These are phyloP conservation scores for Bufo bufo DNA, from an alignment of 2,113 vertebrate genomes.

Conservation along the genomic window DNA sequence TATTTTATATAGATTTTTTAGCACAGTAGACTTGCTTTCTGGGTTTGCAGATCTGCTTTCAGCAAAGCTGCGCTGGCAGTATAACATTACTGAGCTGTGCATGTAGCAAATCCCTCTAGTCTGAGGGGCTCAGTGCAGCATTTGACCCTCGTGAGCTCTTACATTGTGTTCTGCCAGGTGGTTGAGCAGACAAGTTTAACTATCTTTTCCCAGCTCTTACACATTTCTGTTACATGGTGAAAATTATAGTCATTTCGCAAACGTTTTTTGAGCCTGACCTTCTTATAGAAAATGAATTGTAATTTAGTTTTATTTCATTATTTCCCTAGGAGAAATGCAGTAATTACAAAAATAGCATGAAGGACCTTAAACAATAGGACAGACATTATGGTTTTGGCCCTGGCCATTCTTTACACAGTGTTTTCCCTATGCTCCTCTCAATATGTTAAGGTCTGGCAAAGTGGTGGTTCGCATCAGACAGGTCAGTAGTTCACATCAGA, in stretches of 20 bases:
- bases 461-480: not conserved
- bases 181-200: constrained; percentile 34
- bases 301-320: not conserved
- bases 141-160: constrained; percentile 13
- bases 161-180: constrained; percentile 35
- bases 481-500: too few relatives aligned
- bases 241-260: not conserved
- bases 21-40: not conserved
- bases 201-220: not conserved
- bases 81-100: not conserved
- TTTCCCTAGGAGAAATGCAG: not conserved
- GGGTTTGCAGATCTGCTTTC: not conserved
- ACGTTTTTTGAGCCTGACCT: not conserved
- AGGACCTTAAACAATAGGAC: not conserved
- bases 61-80: not conserved
- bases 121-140: constrained; percentile 24
- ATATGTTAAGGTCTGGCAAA: not conserved
- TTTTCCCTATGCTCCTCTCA: not conserved
- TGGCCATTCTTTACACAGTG: not conserved
- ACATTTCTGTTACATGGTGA: not conserved
- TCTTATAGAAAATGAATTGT: not conserved
- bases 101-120: constrained; percentile 31
- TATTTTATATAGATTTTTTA: too few relatives aligned
- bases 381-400: not conserved
- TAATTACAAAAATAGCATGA: not conserved